These are phyloP conservation scores for Lithobates sylvaticus DNA, from an alignment of 2,797 vertebrate genomes.

Conservation along the genomic window DNA sequence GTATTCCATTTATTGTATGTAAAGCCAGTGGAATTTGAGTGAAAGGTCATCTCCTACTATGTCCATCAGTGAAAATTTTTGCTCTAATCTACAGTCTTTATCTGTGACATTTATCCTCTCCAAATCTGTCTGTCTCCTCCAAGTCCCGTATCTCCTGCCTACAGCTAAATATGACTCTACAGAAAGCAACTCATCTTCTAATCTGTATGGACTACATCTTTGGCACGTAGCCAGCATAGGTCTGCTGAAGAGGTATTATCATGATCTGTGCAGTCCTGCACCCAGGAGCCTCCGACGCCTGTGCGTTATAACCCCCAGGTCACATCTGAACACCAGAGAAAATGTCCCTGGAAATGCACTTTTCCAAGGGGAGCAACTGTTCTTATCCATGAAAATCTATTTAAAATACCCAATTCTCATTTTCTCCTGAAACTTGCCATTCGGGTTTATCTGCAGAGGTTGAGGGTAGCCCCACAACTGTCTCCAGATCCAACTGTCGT, in stretches of 20 bases:
- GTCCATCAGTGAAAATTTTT: constrained; percentile 21
- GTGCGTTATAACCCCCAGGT: no score
- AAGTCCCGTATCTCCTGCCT: constrained; percentile 5
- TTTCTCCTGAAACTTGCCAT: no score
- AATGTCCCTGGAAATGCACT: no score
- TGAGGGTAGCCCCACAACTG: no score
- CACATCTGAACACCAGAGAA: no score
- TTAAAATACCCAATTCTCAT: no score
- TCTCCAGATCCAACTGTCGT: no score
- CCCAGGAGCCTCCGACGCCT: no score
- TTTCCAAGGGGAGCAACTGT: no score
- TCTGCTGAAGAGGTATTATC: not conserved
- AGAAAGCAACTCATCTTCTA: not conserved
- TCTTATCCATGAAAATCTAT: no score
- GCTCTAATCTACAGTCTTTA: constrained; percentile 36
- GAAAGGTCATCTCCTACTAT: constrained; percentile 11
- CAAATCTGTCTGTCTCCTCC: constrained; percentile 19
- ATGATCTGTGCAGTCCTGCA: not conserved
- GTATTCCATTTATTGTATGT: not conserved
- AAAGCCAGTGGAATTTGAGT: constrained; percentile 2
- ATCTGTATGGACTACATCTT: not conserved
- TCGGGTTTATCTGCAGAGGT: no score
- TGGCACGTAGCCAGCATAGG: not conserved
- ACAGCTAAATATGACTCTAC: constrained; percentile 13
- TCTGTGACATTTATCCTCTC: constrained; percentile 12